Evolutionary conservation across 2,113 vertebrate genomes (phyloP).

Genomic region (Eolophus roseicapilla): DNA sequence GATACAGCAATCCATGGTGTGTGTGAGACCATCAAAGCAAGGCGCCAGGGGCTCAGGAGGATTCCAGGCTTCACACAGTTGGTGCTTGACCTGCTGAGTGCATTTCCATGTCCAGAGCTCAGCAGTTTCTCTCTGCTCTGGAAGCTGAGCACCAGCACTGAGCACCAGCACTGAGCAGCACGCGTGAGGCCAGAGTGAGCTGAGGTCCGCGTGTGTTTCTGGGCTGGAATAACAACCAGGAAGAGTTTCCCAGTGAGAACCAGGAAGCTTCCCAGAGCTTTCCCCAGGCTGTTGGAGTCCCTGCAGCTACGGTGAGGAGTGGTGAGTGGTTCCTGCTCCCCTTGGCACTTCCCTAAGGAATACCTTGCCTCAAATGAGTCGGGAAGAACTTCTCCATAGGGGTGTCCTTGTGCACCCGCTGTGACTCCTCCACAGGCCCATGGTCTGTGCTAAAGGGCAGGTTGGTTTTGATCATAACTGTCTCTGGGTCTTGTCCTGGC

Average conservation of each 20-base stretch:
- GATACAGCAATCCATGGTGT: not conserved
- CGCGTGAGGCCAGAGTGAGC: accelerated
- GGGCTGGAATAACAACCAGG: not conserved
- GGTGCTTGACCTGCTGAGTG: not conserved
- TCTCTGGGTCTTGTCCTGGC: not conserved
- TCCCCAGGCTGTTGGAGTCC: not conserved
- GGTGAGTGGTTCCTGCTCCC: not conserved
- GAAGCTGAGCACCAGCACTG: accelerated
- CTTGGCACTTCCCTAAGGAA: not conserved
- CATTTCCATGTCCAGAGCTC: not conserved
- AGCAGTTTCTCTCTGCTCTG: not conserved
- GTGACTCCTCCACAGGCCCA: not conserved
- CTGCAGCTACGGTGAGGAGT: accelerated
- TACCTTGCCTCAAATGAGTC: accelerated
- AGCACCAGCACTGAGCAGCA: not conserved
- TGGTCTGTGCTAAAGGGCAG: not conserved
- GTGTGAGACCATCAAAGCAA: accelerated
- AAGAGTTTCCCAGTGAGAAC: not conserved
- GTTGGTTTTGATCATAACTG: not conserved
- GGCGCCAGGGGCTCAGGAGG: not conserved
- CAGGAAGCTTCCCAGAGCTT: not conserved
- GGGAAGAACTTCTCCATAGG: accelerated
- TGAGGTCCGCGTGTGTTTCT: not conserved
- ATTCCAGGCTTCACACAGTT: not conserved
- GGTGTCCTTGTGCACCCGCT: not conserved